Conservation (phyloP, 2,888 invertebrate genomes). For the Pammene fasciana region DNA sequence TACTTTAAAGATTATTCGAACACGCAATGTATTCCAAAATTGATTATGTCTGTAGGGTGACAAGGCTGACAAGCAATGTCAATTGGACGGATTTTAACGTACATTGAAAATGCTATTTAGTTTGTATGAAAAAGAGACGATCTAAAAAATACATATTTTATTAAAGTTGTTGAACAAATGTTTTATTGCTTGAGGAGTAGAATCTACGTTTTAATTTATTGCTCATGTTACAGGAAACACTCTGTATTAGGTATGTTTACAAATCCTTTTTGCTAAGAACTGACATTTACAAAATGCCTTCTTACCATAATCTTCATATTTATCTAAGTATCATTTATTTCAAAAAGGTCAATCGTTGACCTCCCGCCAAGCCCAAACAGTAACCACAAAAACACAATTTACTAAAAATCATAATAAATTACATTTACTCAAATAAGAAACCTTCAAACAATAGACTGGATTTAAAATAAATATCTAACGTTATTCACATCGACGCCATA, state of each 20-base stretch:
- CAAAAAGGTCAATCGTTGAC: constrained; percentile 22
- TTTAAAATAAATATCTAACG: constrained; percentile 40
- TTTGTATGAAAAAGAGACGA: no score
- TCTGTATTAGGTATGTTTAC: background rate
- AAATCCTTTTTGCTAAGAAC: background rate
- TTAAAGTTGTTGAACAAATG: no score
- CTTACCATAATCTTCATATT: constrained; percentile 13
- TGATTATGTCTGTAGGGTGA: no score
- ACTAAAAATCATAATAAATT: constrained; percentile 35
- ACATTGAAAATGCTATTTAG: no score
- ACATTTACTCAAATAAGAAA: constrained; percentile 24
- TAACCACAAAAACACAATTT: constrained; percentile 14
- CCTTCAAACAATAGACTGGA: constrained; percentile 27
- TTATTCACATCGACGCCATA: background rate
- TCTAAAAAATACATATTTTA: no score
- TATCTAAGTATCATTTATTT: constrained; percentile 4
- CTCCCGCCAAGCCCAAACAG: constrained; percentile 19
- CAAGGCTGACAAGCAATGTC: no score
- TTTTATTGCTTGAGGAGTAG: no score
- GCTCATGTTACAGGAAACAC: no score
- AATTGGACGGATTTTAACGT: no score
- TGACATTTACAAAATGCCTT: constrained; percentile 7
- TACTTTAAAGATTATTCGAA: no score
- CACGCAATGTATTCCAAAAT: no score
- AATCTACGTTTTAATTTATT: no score